These are phyloP conservation scores for Andrena fulva DNA, from an alignment of 2,888 invertebrate genomes.

Conservation along the genomic window DNA sequence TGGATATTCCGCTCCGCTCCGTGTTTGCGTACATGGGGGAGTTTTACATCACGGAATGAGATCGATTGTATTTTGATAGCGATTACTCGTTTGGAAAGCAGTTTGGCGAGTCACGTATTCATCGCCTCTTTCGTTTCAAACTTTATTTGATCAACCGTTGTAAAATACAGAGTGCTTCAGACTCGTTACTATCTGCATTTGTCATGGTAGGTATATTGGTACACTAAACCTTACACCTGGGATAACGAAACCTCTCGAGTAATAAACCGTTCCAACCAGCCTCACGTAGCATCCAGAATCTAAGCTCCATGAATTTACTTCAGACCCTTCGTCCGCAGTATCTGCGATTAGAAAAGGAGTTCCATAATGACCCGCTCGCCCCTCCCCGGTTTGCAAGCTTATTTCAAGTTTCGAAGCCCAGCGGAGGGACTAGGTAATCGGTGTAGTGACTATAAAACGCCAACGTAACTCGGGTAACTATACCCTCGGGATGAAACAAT, in stretches of 20 bases:
- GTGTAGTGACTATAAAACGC: slow-evolving; percentile 20
- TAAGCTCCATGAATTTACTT: too few species aligned
- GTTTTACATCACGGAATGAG: slow-evolving; percentile 5
- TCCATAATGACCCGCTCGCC: background rate
- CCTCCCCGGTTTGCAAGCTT: background rate
- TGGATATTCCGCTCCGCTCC: slow-evolving; percentile 24
- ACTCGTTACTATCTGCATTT: too few species aligned
- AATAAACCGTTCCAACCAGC: too few species aligned
- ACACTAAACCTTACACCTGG: too few species aligned
- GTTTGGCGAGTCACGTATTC: background rate
- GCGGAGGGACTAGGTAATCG: background rate
- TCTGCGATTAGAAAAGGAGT: background rate
- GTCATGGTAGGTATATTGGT: too few species aligned
- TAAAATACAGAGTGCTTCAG: too few species aligned
- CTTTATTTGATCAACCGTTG: background rate
- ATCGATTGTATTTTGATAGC: slow-evolving; percentile 33
- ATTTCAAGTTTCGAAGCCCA: background rate
- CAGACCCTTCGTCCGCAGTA: too few species aligned
- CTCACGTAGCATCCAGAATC: too few species aligned
- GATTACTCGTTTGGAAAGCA: slow-evolving; percentile 30
- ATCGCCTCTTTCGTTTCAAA: background rate
- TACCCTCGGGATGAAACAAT: slow-evolving; percentile 35
- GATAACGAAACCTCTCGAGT: too few species aligned
- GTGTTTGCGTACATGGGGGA: slow-evolving; percentile 21
- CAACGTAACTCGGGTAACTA: slow-evolving; percentile 34